These are phyloP conservation scores for Dasypus novemcinctus DNA, from an alignment of 2,113 vertebrate genomes.

Conservation along the genomic window DNA sequence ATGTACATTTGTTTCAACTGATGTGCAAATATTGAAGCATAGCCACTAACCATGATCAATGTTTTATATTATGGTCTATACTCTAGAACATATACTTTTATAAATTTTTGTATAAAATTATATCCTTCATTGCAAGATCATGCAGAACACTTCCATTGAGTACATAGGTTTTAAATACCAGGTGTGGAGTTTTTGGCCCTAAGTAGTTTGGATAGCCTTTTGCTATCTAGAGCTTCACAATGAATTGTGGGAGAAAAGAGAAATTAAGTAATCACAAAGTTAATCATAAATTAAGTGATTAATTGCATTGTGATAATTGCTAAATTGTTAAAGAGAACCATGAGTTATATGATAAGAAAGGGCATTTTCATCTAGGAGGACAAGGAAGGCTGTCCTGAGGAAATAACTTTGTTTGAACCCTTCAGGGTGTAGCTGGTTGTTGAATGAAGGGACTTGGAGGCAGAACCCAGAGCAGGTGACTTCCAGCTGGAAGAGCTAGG, in stretches of 20 bases:
- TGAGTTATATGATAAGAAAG: not conserved
- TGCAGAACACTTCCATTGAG: too few relatives aligned
- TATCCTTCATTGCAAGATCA: too few relatives aligned
- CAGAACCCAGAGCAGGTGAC: not conserved
- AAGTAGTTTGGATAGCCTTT: not conserved
- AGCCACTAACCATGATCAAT: too few relatives aligned
- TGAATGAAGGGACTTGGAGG: not conserved
- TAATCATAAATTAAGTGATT: not conserved
- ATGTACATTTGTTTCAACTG: too few relatives aligned
- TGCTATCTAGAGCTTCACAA: not conserved
- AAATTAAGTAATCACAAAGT: not conserved
- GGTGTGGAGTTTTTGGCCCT: not conserved
- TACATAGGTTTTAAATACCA: not conserved
- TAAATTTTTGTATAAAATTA: too few relatives aligned
- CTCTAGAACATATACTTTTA: too few relatives aligned
- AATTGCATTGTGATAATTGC: not conserved
- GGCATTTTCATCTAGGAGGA: not conserved
- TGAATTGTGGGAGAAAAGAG: constrained; percentile 10
- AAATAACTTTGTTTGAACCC: not conserved
- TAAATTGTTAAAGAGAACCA: not conserved
- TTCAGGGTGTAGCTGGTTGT: too few relatives aligned
- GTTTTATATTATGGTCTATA: too few relatives aligned
- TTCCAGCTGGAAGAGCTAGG: not conserved
- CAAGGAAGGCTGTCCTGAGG: not conserved
- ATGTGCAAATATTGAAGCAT: too few relatives aligned